These are phyloP conservation scores for Bombus confusus DNA, from an alignment of 1,140 invertebrate genomes.

Conservation along the genomic window DNA sequence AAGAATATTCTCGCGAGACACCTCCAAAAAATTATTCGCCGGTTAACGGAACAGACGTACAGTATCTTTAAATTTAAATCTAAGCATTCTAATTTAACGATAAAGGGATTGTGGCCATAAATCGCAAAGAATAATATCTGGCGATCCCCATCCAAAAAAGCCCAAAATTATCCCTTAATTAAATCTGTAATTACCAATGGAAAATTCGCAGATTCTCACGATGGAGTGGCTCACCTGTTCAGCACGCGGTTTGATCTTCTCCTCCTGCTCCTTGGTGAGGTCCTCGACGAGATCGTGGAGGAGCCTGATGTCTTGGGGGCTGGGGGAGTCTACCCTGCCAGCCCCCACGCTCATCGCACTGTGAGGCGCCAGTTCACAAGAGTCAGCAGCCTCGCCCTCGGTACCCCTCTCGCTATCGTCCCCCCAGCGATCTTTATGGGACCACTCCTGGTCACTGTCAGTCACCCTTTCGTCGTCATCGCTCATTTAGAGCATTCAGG, in stretches of 20 bases:
- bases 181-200: background rate
- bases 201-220: background rate
- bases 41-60: background rate
- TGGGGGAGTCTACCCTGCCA: conserved; percentile 78
- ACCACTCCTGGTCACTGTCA: conserved; percentile 62
- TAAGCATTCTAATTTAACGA: too few relatives aligned
- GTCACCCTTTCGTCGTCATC: conserved; percentile 75
- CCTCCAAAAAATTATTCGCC: background rate
- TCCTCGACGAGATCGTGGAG: conserved; percentile 79
- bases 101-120: too few relatives aligned
- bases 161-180: background rate
- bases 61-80: too few relatives aligned
- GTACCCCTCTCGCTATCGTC: conserved; percentile 55
- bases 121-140: background rate
- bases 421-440: conserved; percentile 45
- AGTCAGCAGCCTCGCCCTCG: conserved; percentile 64
- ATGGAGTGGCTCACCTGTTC: conserved; percentile 75
- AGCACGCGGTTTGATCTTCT: conserved; percentile 70
- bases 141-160: too few relatives aligned
- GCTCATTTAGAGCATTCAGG: conserved; percentile 79
- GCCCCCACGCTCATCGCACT: conserved; percentile 78
- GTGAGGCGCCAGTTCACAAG: conserved; percentile 79
- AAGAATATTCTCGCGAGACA: background rate
- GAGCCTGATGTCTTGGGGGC: conserved; percentile 79
- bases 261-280: conserved; percentile 78